Base-by-base conservation (phyloP, 2,113 vertebrate genomes). In the Genyomyrus donnyi region DNA sequence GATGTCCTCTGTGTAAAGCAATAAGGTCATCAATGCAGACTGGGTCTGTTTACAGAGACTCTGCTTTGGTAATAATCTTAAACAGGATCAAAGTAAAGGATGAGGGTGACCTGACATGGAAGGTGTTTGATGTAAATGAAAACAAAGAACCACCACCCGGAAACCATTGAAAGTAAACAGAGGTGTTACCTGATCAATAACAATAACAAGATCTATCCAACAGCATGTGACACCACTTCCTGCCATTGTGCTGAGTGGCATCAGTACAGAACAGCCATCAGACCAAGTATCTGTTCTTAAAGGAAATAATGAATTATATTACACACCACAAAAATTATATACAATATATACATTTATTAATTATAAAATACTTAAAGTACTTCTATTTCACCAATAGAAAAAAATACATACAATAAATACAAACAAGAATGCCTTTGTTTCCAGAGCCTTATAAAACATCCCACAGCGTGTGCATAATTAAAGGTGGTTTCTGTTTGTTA, bases 301-400 rank as follows among this genome's bases (percentile, higher is more conserved):
- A 70, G 3, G 62, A 31, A 70, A 70, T 70, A 77, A 77, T 42
- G 0, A 39, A 77, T 39, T 39, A 80, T 3, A 80, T 42, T 39
- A 80, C n/a, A 80, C 74, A 42, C 15, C 35, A 19, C 31, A 39
- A 39, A 45, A 91, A 90, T 91, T 96, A 95, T 96, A 95, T 96
- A 96, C 96, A 96, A 96, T 96, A 96, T 96, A 95, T 96, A 96
- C 95, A 95, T 96, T 96, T 96, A 96, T 96, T 96, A 95, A 96
- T 95, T 95, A 96, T 96, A 96, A 96, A 96, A 96, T 96, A 96
- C 62, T 70, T 70, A 96, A 95, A 94, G 94, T 96, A 96, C 93
- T 95, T 96, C 94, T 94, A 94, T 95, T 95, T 96, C 95, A 96
- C 95, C 95, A 95, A 96, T 96, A 95, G 96, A 96, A 96, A 96